These are phyloP conservation scores for Empis stercorea DNA, from an alignment of 2,888 invertebrate genomes.

Conservation along the genomic window DNA sequence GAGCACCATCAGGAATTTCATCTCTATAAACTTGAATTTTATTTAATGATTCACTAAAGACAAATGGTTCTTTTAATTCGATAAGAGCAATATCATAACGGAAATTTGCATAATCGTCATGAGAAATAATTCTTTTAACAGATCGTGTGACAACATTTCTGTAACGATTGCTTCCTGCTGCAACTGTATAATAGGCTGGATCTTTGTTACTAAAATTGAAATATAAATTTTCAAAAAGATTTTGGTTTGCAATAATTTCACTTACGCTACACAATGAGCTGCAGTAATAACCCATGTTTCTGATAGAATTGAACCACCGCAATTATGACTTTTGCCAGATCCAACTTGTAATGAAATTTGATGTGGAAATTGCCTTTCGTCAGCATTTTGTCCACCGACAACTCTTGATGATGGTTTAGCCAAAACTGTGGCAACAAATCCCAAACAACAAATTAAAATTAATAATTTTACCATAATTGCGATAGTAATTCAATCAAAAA, in stretches of 20 bases:
- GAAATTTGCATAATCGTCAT: slow-evolving; percentile 20
- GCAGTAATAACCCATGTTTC: slow-evolving; percentile 24
- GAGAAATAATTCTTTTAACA: slow-evolving; percentile 18
- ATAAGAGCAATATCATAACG: slow-evolving; percentile 10
- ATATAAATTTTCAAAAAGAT: neutral
- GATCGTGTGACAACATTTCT: slow-evolving; percentile 14
- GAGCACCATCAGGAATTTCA: slow-evolving; percentile 16
- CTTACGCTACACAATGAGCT: slow-evolving; percentile 26
- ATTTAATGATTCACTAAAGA: slow-evolving; percentile 1
- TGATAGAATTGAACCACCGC: slow-evolving; percentile 28
- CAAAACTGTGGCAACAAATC: too few relatives aligned
- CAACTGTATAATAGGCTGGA: neutral
- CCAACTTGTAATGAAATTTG: slow-evolving; percentile 27
- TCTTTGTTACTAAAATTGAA: neutral
- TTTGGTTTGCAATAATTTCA: neutral
- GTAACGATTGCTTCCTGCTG: neutral
- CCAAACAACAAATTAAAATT: too few relatives aligned
- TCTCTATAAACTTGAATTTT: slow-evolving; percentile 18
- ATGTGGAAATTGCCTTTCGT: slow-evolving; percentile 28
- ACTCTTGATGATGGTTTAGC: slow-evolving; percentile 11
- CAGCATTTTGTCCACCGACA: slow-evolving; percentile 29
- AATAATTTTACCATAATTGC: too few relatives aligned
- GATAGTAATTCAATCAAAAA: too few relatives aligned
- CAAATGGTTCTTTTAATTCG: slow-evolving; percentile 1
- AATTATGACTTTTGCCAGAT: slow-evolving; percentile 16